phyloP scores from a whole-genome alignment of 1,140 invertebrate genomes.

The Aradophagus sp. region DNA sequence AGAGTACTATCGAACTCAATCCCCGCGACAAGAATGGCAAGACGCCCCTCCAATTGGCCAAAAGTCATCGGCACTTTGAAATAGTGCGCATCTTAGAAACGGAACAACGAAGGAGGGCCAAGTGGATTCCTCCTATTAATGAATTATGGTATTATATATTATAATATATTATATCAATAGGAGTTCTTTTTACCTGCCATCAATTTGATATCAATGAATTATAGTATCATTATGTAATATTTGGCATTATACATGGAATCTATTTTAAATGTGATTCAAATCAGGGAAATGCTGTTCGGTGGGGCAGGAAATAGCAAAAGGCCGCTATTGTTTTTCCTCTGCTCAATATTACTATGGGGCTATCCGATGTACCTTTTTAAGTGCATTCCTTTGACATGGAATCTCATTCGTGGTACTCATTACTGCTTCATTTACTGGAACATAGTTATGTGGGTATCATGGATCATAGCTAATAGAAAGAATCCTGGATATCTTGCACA shows the following conservation, averaged over 20 bases:
- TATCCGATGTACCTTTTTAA: slow-evolving; percentile 95
- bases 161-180: too few relatives aligned
- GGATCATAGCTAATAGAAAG: slow-evolving; percentile 90
- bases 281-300: slow-evolving; percentile 88
- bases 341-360: slow-evolving; percentile 90
- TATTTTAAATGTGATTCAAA: background rate
- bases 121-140: slow-evolving; percentile 89
- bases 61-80: slow-evolving; percentile 88
- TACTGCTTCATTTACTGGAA: slow-evolving; percentile 94
- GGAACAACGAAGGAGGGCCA: slow-evolving; percentile 85
- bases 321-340: slow-evolving; percentile 88
- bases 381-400: slow-evolving; percentile 93
- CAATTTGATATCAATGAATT: too few relatives aligned
- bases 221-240: too few relatives aligned
- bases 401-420: slow-evolving; percentile 86
- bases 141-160: slow-evolving; percentile 93
- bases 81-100: slow-evolving; percentile 87
- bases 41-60: slow-evolving; percentile 90
- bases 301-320: slow-evolving; percentile 92
- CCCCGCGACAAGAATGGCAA: slow-evolving; percentile 93
- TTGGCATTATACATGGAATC: background rate
- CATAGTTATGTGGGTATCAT: slow-evolving; percentile 92
- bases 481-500: slow-evolving; percentile 92
- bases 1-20: slow-evolving; percentile 90
- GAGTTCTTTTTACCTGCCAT: too few relatives aligned